These are phyloP conservation scores for Anolis carolinensis DNA, from an alignment of 2,113 vertebrate genomes.

Conservation along the genomic window DNA sequence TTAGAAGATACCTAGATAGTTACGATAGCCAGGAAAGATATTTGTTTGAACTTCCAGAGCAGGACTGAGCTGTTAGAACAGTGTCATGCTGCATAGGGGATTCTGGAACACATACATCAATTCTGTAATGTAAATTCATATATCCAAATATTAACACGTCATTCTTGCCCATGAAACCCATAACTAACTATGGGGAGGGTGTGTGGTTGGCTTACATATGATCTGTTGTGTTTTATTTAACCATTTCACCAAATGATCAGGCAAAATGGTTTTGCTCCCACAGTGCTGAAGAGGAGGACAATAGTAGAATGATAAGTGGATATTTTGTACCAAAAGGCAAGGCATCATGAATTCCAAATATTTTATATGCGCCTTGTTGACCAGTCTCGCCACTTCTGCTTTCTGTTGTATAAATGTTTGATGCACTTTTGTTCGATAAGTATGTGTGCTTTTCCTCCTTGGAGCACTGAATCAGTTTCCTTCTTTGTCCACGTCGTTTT, in stretches of 20 bases:
- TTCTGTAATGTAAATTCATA: neutral
- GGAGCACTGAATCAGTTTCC: slow-evolving; percentile 34
- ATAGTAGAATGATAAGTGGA: neutral
- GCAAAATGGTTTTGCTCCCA: slow-evolving; percentile 9
- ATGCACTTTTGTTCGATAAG: slow-evolving; percentile 69
- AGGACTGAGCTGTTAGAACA: too few relatives aligned
- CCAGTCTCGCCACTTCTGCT: slow-evolving; percentile 31
- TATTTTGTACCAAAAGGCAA: slow-evolving; percentile 49
- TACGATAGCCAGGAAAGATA: too few relatives aligned
- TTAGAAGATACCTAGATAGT: too few relatives aligned
- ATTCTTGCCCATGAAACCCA: slow-evolving; percentile 28
- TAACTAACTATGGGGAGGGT: neutral
- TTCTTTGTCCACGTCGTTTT: neutral
- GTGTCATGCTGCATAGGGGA: too few relatives aligned
- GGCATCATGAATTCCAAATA: slow-evolving; percentile 59
- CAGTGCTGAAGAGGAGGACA: slow-evolving; percentile 35
- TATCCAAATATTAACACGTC: neutral
- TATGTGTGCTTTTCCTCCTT: slow-evolving; percentile 56
- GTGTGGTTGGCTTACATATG: neutral
- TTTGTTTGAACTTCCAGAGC: too few relatives aligned
- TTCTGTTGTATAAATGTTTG: slow-evolving; percentile 68
- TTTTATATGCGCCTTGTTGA: slow-evolving; percentile 18
- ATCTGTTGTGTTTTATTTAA: slow-evolving; percentile 30
- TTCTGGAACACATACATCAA: neutral
- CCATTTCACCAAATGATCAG: slow-evolving; percentile 35